Percentiles rank a stretch among this genome's conserved stretches.
phyloP scores from a whole-genome alignment of 2,113 vertebrate genomes.

The Oncorhynchus nerka region DNA sequence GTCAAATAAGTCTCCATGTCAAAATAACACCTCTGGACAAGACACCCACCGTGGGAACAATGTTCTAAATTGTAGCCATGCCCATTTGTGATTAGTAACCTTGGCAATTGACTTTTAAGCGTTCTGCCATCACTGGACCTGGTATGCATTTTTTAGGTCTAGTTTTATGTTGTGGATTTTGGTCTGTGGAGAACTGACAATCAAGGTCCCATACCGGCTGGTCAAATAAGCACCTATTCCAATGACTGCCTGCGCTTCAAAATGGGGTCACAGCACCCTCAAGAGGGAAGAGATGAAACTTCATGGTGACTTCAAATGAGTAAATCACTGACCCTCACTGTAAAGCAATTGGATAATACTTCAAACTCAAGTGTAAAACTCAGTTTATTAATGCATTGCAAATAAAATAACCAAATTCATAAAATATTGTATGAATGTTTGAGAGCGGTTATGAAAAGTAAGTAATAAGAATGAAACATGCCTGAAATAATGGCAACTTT shows the following conservation, averaged over 20 bases:
- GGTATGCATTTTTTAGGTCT: too few relatives aligned
- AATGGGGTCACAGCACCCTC: neutral
- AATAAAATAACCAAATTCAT: neutral
- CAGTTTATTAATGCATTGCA: neutral
- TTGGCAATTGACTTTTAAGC: too few relatives aligned
- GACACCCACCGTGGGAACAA: too few relatives aligned
- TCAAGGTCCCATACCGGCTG: neutral
- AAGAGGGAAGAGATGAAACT: neutral
- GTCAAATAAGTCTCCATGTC: too few relatives aligned
- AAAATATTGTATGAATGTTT: too few relatives aligned
- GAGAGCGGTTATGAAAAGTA: too few relatives aligned
- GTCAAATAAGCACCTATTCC: neutral
- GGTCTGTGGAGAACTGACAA: neutral
- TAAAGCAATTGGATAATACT: neutral
- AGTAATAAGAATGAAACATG: too few relatives aligned
- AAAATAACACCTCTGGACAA: too few relatives aligned
- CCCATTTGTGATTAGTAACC: too few relatives aligned
- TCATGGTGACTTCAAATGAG: slow-evolving; percentile 6
- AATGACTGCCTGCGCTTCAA: neutral
- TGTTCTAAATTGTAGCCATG: too few relatives aligned
- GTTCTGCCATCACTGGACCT: too few relatives aligned
- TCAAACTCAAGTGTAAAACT: neutral
- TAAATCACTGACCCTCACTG: slow-evolving; percentile 5
- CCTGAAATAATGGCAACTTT: too few relatives aligned
- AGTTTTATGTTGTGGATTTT: neutral